Evolutionary conservation across 2,797 vertebrate genomes (phyloP), one percentile per base, ranked within the genome.

Genomic region (Rallus crepitans): DNA sequence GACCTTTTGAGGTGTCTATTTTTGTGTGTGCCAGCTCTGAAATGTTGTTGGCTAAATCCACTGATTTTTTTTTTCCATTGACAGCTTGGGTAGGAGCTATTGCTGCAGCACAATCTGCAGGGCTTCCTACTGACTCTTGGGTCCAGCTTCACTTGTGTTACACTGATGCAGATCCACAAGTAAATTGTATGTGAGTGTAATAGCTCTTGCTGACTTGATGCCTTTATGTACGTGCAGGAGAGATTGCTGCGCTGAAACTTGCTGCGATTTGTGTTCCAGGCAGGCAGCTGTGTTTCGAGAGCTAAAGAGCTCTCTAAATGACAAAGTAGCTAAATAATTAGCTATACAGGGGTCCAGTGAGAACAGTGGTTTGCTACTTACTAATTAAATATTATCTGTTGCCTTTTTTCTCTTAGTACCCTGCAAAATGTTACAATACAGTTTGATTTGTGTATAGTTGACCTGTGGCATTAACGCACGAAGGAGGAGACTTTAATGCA

Each of bases 161-260:
- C 0, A 3, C 87, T 90, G 94, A 86, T 0, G 0, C 59, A 93
- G 82, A 69, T 75, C 84, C 82, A n/a, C 70, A 90, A 79, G 87
- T 84, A 89, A 90, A 65, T 48, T 70, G 35, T 45, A 25, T 0
- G 0, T 83, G 69, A 76, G 45, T 17, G 15, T 42, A 37, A 37
- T 37, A 93, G 82, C 64, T 90, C 68, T 73, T 93, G 73, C 77
- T 90, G 82, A 93, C 77, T 78, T 68, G 61, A 52, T 59, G 17
- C 79, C 20, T 87, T 79, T 17, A 13, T 13, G 27, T 95, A 23
- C 2, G 8, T 75, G 50, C 48, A 56, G 89, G 55, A 57, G 30
- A 89, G 69, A 57, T 52, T 59, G 63, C 56, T 85, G 56, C 79
- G 75, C 33, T 86, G 80, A 63, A 90, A 84, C 9, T 65, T 2